Base-by-base conservation (phyloP, 2,113 vertebrate species). In the Cyanoderma ruficeps region DNA sequence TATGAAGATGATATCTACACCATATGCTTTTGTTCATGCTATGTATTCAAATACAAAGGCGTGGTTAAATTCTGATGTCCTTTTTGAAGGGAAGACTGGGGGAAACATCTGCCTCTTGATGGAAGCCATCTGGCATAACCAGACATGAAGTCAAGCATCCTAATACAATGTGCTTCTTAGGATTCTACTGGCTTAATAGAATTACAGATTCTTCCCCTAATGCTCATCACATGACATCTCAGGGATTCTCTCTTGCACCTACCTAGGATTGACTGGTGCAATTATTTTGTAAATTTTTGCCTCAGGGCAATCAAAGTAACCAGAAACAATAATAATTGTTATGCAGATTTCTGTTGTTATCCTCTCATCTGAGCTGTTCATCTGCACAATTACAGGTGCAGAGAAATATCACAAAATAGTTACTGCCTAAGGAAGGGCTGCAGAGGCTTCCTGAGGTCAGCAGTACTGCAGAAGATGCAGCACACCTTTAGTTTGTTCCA, bases 101-200 rank as follows among this genome's bases (percentile, higher is more conserved):
- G 71, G 94, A 94, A 96, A 97, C 96, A 96, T 93, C 96, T 97
- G 97, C 70, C 42, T 82, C 89, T 94, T 92, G 87, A 97, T 96
- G 83, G 77, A 94, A 96, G 72, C 96, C 95, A 89, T 96, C 96
- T 97, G 96, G 84, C 84, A 44, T 61, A 80, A 83, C 83, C 91
- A 97, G 97, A 97, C 91, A 61, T 94, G 75, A 76, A 96, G 81
- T 94, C 95, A 96, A 95, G 83, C 72, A 21, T 50, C 64, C 72
- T 91, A 94, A 72, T 81, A 55, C 1, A 2, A 74, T 77, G 27
- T 23, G 20, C 20, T 72, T 91, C 57, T 93, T 49, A 71, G 59
- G 87, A 87, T 82, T 64, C 69, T 46, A 55, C 85, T 61, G 39
- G 20, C 76, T 59, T 22, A 69, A 83, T 33, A 76, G 92, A 92